A percentile compares a stretch with the other conserved stretches of the same genome.
phyloP scores from a whole-genome alignment of 2,888 invertebrate species.

The Noctua pronuba region DNA sequence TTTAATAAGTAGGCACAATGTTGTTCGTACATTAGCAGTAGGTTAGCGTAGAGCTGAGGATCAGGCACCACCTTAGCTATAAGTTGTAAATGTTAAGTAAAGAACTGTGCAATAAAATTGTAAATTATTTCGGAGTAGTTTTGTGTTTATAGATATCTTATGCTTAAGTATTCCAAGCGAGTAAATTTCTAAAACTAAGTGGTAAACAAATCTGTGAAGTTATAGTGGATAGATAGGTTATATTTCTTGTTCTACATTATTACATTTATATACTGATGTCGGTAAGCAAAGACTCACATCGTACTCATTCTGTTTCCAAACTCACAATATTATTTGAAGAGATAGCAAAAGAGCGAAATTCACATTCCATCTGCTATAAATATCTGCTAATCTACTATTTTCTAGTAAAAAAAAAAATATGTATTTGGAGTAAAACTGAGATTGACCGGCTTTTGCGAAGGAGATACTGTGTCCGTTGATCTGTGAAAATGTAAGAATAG shows the following conservation, averaged over 20 bases:
- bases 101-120: conserved; percentile 57
- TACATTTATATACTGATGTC: no score
- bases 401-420: background rate
- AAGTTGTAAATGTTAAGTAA: conserved; percentile 38
- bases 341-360: no score
- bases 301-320: background rate
- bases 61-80: background rate
- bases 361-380: background rate
- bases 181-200: background rate
- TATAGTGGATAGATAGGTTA: background rate
- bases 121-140: conserved; percentile 8
- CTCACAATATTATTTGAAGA: background rate
- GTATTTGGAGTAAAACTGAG: background rate
- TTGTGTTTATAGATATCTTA: background rate
- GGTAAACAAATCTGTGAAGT: background rate
- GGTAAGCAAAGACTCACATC: background rate
- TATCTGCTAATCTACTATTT: no score
- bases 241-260: background rate
- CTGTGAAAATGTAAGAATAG: background rate
- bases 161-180: background rate
- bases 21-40: background rate
- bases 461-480: background rate
- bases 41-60: background rate
- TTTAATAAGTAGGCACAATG: conserved; percentile 4
- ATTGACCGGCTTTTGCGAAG: background rate